Conservation (phyloP, 2,888 invertebrate species). For the Ormyrus labotus region DNA sequence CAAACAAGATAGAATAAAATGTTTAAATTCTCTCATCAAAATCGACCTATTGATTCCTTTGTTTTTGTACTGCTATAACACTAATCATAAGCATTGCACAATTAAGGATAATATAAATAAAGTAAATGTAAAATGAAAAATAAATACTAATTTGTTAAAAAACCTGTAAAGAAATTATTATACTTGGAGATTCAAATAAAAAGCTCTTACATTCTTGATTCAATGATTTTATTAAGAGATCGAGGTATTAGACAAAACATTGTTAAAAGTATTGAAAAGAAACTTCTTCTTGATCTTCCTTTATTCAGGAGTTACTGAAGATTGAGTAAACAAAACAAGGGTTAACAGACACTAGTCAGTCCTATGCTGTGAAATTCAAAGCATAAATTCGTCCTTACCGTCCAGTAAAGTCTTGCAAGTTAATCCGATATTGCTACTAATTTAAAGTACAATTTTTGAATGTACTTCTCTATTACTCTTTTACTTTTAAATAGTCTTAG, state of each 20-base stretch:
- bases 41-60: conserved; percentile 40
- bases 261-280: conserved; percentile 43
- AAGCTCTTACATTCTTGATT: conserved; percentile 14
- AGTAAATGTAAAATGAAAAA: conserved; percentile 43
- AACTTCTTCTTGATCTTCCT: conserved; percentile 28
- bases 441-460: conserved; percentile 40
- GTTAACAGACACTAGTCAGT: conserved; percentile 41
- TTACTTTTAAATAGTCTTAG: conserved; percentile 52
- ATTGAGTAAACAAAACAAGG: conserved; percentile 31
- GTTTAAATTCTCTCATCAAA: conserved; percentile 41
- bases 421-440: conserved; percentile 47
- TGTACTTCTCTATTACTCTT: conserved; percentile 48
- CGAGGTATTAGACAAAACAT: conserved; percentile 48
- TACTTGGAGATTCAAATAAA: background rate
- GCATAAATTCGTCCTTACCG: conserved; percentile 29
- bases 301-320: conserved; percentile 26
- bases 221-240: conserved; percentile 55
- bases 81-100: conserved; percentile 40
- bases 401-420: conserved; percentile 36
- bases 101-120: conserved; percentile 35
- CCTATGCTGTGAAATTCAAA: conserved; percentile 22
- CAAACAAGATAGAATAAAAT: conserved; percentile 50
- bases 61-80: conserved; percentile 22
- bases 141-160: conserved; percentile 52
- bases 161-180: background rate